phyloP scores from a whole-genome alignment of 2,888 invertebrate genomes.

The Myathropa florea region DNA sequence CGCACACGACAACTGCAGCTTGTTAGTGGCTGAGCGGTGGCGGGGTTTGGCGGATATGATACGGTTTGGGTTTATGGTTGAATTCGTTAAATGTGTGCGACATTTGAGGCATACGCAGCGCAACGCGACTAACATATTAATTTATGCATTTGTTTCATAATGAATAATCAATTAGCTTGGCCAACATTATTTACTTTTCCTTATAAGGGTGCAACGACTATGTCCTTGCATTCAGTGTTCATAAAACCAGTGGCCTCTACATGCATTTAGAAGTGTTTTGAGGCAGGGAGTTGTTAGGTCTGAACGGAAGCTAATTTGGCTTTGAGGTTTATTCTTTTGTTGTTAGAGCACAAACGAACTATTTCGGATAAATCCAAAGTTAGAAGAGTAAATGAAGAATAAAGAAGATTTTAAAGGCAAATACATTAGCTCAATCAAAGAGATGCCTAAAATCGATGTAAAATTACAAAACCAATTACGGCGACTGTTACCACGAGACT shows the following conservation, averaged over 20 bases:
- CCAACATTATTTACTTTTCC: background rate
- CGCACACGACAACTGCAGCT: background rate
- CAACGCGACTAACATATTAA: slow-evolving; percentile 11
- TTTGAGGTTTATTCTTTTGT: no score
- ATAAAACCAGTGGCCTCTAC: background rate
- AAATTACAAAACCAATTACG: no score
- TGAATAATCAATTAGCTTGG: slow-evolving; percentile 27
- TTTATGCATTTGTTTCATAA: slow-evolving; percentile 9
- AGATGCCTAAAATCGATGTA: no score
- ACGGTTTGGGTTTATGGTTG: slow-evolving; percentile 13
- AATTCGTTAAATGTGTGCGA: slow-evolving; percentile 12
- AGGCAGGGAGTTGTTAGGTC: no score
- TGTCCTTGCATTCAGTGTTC: background rate
- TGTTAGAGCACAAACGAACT: no score
- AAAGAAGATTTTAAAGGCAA: no score
- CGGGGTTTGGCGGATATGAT: background rate
- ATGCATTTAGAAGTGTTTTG: background rate
- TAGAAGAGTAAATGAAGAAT: no score
- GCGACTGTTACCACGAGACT: no score
- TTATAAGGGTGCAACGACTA: background rate
- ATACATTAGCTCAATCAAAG: no score
- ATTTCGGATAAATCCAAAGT: no score
- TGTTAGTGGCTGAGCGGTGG: background rate
- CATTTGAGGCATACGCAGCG: slow-evolving; percentile 3
- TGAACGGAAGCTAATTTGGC: no score